Base-by-base conservation (phyloP, 2,797 vertebrate genomes). In the Epinephelus awoara region DNA sequence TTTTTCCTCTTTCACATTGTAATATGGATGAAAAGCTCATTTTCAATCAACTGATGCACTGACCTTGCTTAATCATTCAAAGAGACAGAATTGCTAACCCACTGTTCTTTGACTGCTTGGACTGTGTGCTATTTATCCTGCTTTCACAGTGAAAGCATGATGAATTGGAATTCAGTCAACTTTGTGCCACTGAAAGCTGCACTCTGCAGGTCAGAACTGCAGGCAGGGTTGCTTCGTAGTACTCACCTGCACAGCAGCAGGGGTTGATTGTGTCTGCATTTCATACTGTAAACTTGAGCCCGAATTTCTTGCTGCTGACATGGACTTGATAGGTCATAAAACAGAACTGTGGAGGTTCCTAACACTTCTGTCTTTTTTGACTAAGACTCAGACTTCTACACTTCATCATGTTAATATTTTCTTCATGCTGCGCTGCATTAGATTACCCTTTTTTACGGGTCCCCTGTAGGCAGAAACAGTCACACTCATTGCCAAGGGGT, bases 11-110 rank as follows among this genome's bases (percentile, higher is more conserved):
- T 42, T 61, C 19, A 46, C 4, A 51, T 57, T 62, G 58, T 25
- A 19, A 66, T 27, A 52, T 52, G 51, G 50, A 67, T 56, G 29
- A 72, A 72, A 72, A 38, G 51, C 34, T 72, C 6, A 56, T 77
- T 62, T 51, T 21, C 23, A 57, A 67, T 72, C 63, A 64, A 15
- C 38, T 42, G 42, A 77, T 51, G 23, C 40, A 27, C 25, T 77
- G 74, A 58, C 42, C 61, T 34, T 19, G 29, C 47, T 61, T 61
- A 46, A 61, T 55, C 27, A 58, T 44, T 69, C 46, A 74, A 65
- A 64, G 50, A 57, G 38, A 70, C 15, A 34, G 7, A 34, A 70
- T 7, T 47, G 46, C 51, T 25, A 56, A 15, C 18, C 25, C 50
- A 17, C 50, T 42, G 70, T 17, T 52, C 23, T 55, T 59, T 65